A percentile compares a stretch with the other conserved stretches of the same genome.
Conservation (phyloP, 2,797 vertebrate species). For the Meda fulgida region DNA sequence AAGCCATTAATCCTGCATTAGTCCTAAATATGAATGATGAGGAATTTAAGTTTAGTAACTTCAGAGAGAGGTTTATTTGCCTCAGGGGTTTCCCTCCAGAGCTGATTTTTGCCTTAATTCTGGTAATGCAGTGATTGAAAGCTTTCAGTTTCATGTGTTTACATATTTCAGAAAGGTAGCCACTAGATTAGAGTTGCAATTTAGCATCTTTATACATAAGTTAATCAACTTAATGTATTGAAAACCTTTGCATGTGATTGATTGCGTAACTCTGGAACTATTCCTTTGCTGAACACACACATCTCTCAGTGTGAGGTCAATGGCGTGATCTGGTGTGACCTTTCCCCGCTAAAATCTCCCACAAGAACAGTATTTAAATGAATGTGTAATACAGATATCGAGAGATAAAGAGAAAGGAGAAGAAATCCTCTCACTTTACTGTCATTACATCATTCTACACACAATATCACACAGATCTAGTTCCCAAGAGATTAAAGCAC, state of each 20-base stretch:
- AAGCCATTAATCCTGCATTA: conserved; percentile 17
- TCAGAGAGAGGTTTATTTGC: background rate
- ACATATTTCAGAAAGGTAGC: background rate
- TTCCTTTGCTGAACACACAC: background rate
- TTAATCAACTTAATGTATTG: background rate
- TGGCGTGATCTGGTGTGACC: background rate
- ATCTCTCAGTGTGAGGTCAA: background rate
- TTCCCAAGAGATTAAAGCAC: conserved; percentile 16
- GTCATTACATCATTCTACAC: conserved; percentile 4
- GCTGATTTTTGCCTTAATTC: conserved; percentile 1
- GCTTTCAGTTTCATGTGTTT: background rate
- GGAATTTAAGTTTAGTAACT: conserved; percentile 19
- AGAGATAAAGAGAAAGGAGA: background rate
- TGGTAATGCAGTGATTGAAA: background rate
- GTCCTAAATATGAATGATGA: conserved; percentile 36
- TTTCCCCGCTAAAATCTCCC: background rate
- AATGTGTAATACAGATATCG: background rate
- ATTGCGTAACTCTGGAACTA: background rate
- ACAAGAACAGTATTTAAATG: conserved; percentile 21
- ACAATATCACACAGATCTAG: background rate
- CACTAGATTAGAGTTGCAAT: background rate
- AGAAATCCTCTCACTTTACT: background rate
- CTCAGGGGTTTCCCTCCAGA: background rate
- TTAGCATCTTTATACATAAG: background rate
- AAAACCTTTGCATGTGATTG: background rate